phyloP scores from a whole-genome alignment of 37 sponge, comb jelly and placozoan genomes.

The Ephydatia muelleri region DNA sequence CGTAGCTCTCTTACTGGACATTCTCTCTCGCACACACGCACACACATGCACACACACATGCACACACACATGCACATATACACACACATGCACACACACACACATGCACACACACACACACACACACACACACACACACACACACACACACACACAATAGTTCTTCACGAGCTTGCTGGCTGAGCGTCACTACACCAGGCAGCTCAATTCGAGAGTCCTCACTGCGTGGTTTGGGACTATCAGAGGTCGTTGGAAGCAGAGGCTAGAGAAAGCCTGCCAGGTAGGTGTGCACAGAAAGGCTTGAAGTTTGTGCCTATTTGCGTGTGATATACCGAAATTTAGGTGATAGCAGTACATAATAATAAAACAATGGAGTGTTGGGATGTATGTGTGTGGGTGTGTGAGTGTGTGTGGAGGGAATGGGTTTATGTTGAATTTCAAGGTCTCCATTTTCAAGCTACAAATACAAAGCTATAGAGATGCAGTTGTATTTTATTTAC shows the following conservation, averaged over 20 bases:
- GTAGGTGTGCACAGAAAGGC: slow-evolving; percentile 17
- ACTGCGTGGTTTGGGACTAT: slow-evolving; percentile 83
- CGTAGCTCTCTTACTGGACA: too few relatives aligned
- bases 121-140: background rate
- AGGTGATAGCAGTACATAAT: too few relatives aligned
- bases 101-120: background rate
- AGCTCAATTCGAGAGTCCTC: slow-evolving; percentile 57
- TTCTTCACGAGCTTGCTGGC: slow-evolving; percentile 62
- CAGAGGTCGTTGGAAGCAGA: slow-evolving; percentile 79
- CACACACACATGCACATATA: slow-evolving; percentile 6
- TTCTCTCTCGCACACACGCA: too few relatives aligned
- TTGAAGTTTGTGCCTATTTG: slow-evolving; percentile 17
- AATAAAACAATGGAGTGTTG: too few relatives aligned
- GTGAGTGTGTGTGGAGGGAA: background rate
- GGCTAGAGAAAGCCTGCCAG: slow-evolving; percentile 95
- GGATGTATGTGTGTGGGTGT: background rate
- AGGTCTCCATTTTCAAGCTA: background rate
- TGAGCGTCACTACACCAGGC: slow-evolving; percentile 38
- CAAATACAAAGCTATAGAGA: slow-evolving; percentile 4
- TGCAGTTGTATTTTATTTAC: background rate
- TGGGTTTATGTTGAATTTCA: background rate
- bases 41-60: too few relatives aligned
- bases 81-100: background rate
- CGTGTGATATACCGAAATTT: too few relatives aligned
- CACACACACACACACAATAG: background rate